A percentile compares a stretch with the other conserved stretches of the same genome.
These are phyloP conservation scores for Xenopus petersii DNA, from an alignment of 2,797 vertebrate genomes.

Conservation along the genomic window DNA sequence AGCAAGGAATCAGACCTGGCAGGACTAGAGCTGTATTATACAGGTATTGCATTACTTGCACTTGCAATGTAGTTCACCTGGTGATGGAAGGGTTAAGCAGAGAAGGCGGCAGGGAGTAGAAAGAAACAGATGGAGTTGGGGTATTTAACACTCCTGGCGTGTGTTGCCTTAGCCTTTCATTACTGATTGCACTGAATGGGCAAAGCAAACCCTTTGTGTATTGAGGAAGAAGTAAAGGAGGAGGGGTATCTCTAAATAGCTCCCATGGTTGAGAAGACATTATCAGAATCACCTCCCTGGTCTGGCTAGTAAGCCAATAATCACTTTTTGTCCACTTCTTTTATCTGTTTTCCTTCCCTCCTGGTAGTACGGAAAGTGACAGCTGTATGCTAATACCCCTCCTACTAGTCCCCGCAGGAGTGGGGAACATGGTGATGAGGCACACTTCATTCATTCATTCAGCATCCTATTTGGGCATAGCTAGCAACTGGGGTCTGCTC, in stretches of 20 bases:
- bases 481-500: not conserved
- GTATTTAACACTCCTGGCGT: conserved; percentile 24
- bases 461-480: not conserved
- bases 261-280: conserved; percentile 28
- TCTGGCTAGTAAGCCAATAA: conserved; percentile 40
- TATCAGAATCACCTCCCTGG: conserved; percentile 29
- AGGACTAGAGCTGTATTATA: too few species aligned
- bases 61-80: too few species aligned
- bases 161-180: conserved; percentile 25
- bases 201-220: conserved; percentile 25
- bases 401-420: conserved; percentile 51
- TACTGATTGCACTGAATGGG: not conserved
- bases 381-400: conserved; percentile 83
- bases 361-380: conserved; percentile 49
- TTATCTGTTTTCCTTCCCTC: conserved; percentile 18
- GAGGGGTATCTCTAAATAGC: conserved; percentile 13
- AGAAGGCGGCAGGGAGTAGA: conserved; percentile 2
- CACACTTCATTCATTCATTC: conserved; percentile 13
- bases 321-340: conserved; percentile 28
- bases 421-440: conserved; percentile 34
- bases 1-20: too few species aligned
- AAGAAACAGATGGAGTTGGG: conserved; percentile 35
- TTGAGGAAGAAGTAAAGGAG: conserved; percentile 12
- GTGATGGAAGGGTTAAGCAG: conserved; percentile 11
- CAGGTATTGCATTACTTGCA: too few species aligned